Evolutionary conservation across 2,888 invertebrate genomes (phyloP).

Genomic region (Gastrophysa polygoni): DNA sequence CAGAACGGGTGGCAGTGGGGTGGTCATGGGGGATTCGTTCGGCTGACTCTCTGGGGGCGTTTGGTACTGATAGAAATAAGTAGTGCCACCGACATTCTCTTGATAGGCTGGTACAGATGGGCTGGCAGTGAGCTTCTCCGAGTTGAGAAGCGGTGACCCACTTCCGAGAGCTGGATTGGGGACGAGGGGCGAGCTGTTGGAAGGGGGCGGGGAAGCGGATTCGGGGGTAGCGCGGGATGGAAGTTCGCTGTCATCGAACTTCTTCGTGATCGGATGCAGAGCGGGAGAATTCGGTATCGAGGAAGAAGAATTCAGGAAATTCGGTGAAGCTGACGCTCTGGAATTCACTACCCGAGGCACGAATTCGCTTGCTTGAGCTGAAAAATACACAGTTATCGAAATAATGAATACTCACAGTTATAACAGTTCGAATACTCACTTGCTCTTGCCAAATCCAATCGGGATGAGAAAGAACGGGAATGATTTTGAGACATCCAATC

Average conservation of each 20-base stretch:
- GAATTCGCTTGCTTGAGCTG: conserved; percentile 44
- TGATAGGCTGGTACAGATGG: conserved; percentile 59
- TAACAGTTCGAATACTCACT: conserved; percentile 31
- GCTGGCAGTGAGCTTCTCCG: conserved; percentile 46
- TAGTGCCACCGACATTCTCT: conserved; percentile 93
- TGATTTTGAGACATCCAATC: conserved; percentile 45
- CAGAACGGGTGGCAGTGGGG: conserved; percentile 53
- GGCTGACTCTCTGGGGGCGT: conserved; percentile 40
- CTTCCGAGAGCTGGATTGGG: not conserved
- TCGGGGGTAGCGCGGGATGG: conserved; percentile 38
- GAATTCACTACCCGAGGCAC: conserved; percentile 42
- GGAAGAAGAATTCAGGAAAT: conserved; percentile 55
- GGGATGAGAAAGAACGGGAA: conserved; percentile 43
- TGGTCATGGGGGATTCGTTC: conserved; percentile 32
- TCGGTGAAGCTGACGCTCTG: conserved; percentile 51
- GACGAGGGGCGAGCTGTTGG: conserved; percentile 45
- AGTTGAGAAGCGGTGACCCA: conserved; percentile 47
- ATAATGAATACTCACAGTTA: conserved; percentile 13
- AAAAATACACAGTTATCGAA: conserved; percentile 29
- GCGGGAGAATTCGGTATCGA: conserved; percentile 46
- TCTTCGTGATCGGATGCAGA: conserved; percentile 41
- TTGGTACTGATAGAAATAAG: conserved; percentile 80
- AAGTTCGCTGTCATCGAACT: conserved; percentile 41
- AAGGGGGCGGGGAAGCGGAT: conserved; percentile 50
- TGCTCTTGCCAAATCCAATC: conserved; percentile 43